These are phyloP conservation scores for Erebia aethiops DNA, from an alignment of 2,888 invertebrate species.

Conservation along the genomic window DNA sequence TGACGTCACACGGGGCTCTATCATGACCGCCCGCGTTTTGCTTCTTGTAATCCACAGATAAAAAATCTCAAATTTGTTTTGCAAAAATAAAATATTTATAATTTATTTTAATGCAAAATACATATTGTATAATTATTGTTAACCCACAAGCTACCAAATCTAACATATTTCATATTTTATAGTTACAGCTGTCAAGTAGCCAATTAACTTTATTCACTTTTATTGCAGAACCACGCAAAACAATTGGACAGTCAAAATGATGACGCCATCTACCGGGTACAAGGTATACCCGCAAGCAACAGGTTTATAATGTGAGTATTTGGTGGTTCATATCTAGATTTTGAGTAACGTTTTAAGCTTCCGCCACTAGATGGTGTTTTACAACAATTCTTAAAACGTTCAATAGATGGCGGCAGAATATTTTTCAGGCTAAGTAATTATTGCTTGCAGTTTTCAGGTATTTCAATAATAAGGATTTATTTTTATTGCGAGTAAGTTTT, in stretches of 20 bases:
- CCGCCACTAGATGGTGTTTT: slow-evolving; percentile 45
- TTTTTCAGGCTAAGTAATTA: no score
- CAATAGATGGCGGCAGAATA: neutral
- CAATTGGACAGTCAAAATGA: slow-evolving; percentile 51
- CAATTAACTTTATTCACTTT: slow-evolving; percentile 12
- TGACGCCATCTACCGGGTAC: slow-evolving; percentile 64
- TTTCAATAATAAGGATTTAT: neutral
- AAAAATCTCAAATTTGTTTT: no score
- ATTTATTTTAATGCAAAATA: no score
- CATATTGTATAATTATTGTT: no score
- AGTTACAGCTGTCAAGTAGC: no score
- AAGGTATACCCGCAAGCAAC: slow-evolving; percentile 53
- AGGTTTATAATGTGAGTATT: slow-evolving; percentile 54
- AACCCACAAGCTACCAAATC: no score
- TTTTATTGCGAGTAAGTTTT: neutral
- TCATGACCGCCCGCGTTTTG: no score
- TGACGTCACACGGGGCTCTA: no score
- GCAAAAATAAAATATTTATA: no score
- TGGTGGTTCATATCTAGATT: neutral
- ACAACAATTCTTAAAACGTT: neutral
- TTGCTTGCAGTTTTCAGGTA: neutral
- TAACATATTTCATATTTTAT: no score
- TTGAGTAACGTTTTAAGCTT: neutral
- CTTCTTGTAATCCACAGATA: no score
- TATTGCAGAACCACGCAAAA: slow-evolving; percentile 57